Evolutionary conservation across 2,113 vertebrate species (phyloP), one percentile per base, ranked within the genome.

Genomic region (Motacilla tschutschensis): DNA sequence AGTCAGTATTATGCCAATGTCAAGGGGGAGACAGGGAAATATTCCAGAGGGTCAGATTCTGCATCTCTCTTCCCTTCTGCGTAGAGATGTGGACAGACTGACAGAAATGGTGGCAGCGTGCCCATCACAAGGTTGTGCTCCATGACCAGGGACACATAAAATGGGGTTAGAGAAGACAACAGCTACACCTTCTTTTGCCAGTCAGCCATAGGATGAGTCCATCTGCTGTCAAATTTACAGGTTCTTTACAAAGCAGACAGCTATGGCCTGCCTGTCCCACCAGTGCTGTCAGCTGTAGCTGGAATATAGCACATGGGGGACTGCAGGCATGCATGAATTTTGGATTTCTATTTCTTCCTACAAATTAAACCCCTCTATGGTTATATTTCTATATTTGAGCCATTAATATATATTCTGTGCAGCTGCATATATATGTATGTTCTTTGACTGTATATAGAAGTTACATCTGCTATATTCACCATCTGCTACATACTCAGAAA

Each of bases 271-370:
- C 33, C 44, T 59, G 55, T 47, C 53, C 31, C 73, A 59, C 10
- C 1, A 4, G 41, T 40, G 44, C 72, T 77, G 70, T 77, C 83
- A 89, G 67, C 77, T 75, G 65, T 40, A 79, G 58, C 38, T 79
- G 62, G 58, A 91, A 77, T 79, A 79, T 5, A 77, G 69, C 41
- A 77, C n/a, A 36, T 10, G 9, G 12, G 76, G 33, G 60, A 71
- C 54, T 74, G 57, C 53, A 90, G 36, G 48, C 60, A 77, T 35
- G 53, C 81, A 41, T 57, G 31, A 87, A 89, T 89, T 89, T 71
- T 60, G 57, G 53, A 83, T 87, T 89, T 87, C 87, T 85, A 73
- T 93, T 94, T 90, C 82, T 70, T 74, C 64, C 82, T 60, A 82
- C 38, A 88, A 90, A 94, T 82, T 66, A 92, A 88, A 85, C 25